Evolutionary conservation across 2,888 invertebrate species (phyloP).

Genomic region (Nephrotoma appendiculata): DNA sequence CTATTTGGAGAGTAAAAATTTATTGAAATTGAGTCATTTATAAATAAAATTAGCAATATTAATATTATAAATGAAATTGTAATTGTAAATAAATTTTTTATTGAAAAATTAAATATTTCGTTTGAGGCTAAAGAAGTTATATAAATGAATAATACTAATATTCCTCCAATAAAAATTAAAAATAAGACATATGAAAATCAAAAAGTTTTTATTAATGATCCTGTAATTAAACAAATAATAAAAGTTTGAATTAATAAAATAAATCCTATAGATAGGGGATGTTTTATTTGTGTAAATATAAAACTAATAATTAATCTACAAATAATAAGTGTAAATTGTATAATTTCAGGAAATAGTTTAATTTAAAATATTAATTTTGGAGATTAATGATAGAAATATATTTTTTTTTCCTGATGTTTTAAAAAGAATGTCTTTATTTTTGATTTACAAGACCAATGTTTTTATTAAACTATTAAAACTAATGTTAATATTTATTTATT

Average conservation of each 20-base stretch:
- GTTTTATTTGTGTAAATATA: conserved; percentile 31
- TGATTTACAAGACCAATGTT: conserved; percentile 56
- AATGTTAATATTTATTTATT: conserved; percentile 36
- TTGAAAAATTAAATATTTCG: conserved; percentile 37
- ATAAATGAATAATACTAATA: conserved; percentile 51
- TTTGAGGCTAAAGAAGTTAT: conserved; percentile 45
- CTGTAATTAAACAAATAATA: conserved; percentile 33
- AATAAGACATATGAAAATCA: conserved; percentile 49
- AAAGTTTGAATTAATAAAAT: conserved; percentile 39
- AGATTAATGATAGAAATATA: conserved; percentile 43
- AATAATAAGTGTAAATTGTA: conserved; percentile 19
- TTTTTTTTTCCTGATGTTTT: conserved; percentile 36
- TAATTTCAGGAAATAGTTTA: conserved; percentile 45
- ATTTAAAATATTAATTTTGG: conserved; percentile 53
- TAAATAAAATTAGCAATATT: conserved; percentile 15
- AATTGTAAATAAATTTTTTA: conserved; percentile 22
- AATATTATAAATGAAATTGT: too few species aligned
- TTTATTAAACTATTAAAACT: conserved; percentile 51
- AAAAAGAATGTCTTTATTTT: conserved; percentile 40
- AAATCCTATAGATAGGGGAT: conserved; percentile 40
- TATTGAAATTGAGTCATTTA: conserved; percentile 19
- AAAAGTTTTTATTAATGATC: conserved; percentile 36
- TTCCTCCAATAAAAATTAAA: conserved; percentile 45
- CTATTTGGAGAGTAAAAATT: conserved; percentile 18
- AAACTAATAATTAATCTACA: conserved; percentile 25